These are phyloP conservation scores for Pangasius macronema DNA, from an alignment of 2,797 vertebrate species.

Conservation along the genomic window DNA sequence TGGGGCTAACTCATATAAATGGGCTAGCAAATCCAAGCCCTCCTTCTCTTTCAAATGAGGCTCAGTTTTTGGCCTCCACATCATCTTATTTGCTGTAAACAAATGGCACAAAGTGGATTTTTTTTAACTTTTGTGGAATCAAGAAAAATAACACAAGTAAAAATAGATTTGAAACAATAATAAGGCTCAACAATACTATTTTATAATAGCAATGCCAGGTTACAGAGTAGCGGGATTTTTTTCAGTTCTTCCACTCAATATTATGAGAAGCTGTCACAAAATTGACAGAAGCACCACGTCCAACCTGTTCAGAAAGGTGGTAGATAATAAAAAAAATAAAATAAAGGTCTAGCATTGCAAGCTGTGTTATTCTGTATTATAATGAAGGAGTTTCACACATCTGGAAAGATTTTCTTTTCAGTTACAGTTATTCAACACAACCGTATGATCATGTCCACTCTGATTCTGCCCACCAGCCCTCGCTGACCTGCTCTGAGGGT, in stretches of 20 bases:
- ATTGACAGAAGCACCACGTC: not conserved
- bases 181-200: not conserved
- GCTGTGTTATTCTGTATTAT: not conserved
- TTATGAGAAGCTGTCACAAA: not conserved
- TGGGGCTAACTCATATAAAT: not conserved
- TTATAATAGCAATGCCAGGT: not conserved
- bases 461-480: not conserved
- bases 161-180: not conserved
- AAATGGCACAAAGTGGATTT: not conserved
- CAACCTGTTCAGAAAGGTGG: not conserved
- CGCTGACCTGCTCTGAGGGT: not conserved
- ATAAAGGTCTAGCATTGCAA: not conserved
- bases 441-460: not conserved
- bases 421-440: not conserved
- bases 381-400: not conserved
- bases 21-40: not conserved
- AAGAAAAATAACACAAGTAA: not conserved
- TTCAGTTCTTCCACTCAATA: not conserved
- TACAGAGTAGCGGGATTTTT: not conserved
- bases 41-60: not conserved
- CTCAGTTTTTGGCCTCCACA: not conserved
- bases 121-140: not conserved
- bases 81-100: not conserved
- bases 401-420: not conserved
- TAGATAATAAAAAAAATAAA: not conserved